These are phyloP conservation scores for Heliconius nattereri DNA, from an alignment of 1,140 invertebrate species.

Conservation along the genomic window DNA sequence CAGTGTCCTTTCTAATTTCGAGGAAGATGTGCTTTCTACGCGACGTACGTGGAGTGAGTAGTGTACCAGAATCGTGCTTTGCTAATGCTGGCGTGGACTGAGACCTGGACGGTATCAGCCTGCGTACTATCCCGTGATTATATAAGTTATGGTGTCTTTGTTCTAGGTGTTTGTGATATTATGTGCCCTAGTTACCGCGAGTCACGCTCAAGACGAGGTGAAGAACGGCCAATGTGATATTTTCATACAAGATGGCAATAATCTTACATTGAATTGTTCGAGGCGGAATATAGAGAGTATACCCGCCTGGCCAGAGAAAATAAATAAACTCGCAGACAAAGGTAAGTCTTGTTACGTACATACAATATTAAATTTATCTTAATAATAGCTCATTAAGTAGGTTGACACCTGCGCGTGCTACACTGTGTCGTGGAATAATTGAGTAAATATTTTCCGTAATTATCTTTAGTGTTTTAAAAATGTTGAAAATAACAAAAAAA, in stretches of 20 bases:
- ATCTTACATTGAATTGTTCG: constrained; percentile 71
- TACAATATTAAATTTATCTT: constrained; percentile 16
- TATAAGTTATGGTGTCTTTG: constrained; percentile 40
- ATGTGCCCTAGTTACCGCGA: constrained; percentile 61
- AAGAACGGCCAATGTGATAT: constrained; percentile 59
- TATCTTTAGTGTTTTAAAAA: neutral
- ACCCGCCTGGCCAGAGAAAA: constrained; percentile 62
- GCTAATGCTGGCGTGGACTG: neutral
- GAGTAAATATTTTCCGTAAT: neutral
- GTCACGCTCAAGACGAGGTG: constrained; percentile 44
- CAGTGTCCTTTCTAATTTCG: constrained; percentile 66
- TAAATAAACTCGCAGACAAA: constrained; percentile 56
- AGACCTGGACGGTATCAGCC: constrained; percentile 8
- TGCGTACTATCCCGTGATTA: constrained; percentile 16
- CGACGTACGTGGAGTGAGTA: constrained; percentile 61
- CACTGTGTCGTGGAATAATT: neutral
- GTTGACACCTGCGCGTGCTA: constrained; percentile 10
- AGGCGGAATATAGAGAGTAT: constrained; percentile 58
- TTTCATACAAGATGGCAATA: constrained; percentile 60
- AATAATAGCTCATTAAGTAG: constrained; percentile 28
- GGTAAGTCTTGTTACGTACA: constrained; percentile 50
- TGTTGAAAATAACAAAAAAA: too few species aligned
- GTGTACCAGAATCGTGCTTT: constrained; percentile 2
- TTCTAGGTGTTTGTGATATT: constrained; percentile 74
- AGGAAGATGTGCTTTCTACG: constrained; percentile 65